Conservation (phyloP, 2,113 vertebrate genomes). For the Phoxinus phoxinus region DNA sequence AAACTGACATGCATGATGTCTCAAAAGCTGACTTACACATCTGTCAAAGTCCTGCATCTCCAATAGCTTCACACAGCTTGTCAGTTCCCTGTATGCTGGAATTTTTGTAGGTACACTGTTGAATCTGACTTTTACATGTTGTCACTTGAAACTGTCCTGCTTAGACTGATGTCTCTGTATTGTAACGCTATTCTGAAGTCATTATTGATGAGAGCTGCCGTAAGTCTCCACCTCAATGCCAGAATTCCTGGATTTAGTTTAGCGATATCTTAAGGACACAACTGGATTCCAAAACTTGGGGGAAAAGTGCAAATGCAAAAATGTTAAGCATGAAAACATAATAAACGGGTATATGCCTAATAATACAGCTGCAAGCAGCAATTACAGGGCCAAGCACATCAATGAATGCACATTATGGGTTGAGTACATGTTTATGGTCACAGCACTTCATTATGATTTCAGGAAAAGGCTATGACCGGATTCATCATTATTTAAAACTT, state of each 20-base stretch:
- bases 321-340: background rate
- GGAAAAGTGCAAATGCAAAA: background rate
- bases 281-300: background rate
- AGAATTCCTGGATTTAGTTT: background rate
- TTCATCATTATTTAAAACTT: background rate
- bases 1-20: slow-evolving; percentile 17
- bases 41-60: background rate
- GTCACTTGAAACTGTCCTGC: background rate
- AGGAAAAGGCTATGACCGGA: background rate
- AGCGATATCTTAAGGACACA: background rate
- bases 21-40: background rate
- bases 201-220: background rate
- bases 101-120: background rate
- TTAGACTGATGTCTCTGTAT: background rate
- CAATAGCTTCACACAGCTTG: background rate
- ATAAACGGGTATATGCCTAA: background rate
- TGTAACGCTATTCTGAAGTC: background rate
- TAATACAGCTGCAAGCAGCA: slow-evolving; percentile 2
- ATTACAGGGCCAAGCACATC: background rate
- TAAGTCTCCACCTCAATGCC: background rate
- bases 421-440: background rate
- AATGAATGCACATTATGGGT: background rate
- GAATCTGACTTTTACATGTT: background rate
- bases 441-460: background rate
- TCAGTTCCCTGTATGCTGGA: background rate